Base-by-base conservation (phyloP, 2,888 invertebrate species). In the Macaria notata region DNA sequence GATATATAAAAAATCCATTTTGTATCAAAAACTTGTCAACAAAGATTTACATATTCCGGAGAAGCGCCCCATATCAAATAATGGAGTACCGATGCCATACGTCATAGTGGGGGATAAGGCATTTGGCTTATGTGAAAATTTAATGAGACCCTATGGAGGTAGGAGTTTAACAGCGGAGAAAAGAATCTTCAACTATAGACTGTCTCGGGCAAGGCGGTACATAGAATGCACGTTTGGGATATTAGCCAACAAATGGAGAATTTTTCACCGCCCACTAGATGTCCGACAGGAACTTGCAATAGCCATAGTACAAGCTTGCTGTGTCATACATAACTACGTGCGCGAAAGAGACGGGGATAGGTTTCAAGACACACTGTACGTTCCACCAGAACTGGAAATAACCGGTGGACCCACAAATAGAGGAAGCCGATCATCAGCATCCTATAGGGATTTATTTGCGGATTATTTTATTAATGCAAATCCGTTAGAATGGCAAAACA, bases 221-320 rank as follows among this genome's bases (percentile, higher is more conserved):
- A 9, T 41, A 8, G n/a, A 55, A 46, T 49, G 49, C 42, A 49
- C 55, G 39, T 55, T 55, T 49, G 49, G 55, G 41, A 70, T 70
- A 45, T 46, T 70, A 54, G 64, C 63, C 46, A 66, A 66, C 48
- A 65, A 64, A 56, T 69, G 64, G 66, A 46, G 65, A 64, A 62
- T 65, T 51, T 63, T 65, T 60, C 63, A 63, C 50, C 56, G 62
- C 5, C 62, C 66, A 57, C 55, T 68, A 52, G 55, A 64, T 60
- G 64, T 64, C 51, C 55, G 53, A 54, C 38, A 51, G 33, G 63
- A 64, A 61, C 50, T 66, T 60, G 49, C 63, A 19, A 19, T 19
- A 19, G 19, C 19, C 19, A 19, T 19, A 19, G 19, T 19, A 19
- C 19, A 19, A 19, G 19, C 19, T 19, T 19, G 19, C 19, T 19